Conservation (phyloP, 2,797 vertebrate genomes). For the Myotis daubentonii region DNA sequence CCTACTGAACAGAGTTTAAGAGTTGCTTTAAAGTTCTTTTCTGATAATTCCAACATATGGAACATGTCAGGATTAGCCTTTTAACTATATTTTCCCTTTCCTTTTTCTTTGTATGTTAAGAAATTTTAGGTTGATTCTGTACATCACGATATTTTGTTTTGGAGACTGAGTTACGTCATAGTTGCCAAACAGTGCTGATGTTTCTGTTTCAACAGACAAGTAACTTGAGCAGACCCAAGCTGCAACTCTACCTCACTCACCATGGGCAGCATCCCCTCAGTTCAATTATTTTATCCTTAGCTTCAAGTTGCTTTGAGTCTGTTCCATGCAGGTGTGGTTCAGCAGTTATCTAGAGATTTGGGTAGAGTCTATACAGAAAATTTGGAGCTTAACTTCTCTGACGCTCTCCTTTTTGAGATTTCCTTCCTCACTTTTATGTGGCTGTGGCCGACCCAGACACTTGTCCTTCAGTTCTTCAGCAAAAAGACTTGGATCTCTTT, state of each 20-base stretch:
- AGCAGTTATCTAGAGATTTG: not conserved
- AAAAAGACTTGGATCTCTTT: not conserved
- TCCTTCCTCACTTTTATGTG: not conserved
- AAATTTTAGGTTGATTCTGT: not conserved
- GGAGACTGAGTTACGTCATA: not conserved
- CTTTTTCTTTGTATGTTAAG: not conserved
- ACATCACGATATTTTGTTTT: not conserved
- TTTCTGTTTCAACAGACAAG: not conserved
- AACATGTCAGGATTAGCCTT: not conserved
- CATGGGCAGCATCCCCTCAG: not conserved
- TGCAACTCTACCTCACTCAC: not conserved
- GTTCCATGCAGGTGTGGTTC: not conserved
- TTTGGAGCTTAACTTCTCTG: not conserved
- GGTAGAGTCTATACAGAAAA: not conserved
- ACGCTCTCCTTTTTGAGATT: not conserved
- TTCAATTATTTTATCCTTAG: not conserved
- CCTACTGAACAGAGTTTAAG: not conserved
- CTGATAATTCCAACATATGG: not conserved
- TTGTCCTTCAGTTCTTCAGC: not conserved
- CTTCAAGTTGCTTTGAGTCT: not conserved
- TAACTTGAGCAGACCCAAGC: not conserved
- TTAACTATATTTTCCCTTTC: not conserved
- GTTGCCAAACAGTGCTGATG: not conserved
- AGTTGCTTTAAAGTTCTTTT: constrained; percentile 7
- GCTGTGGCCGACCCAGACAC: not conserved